Conservation (phyloP, 2,888 invertebrate genomes). For the Nysson spinosus region DNA sequence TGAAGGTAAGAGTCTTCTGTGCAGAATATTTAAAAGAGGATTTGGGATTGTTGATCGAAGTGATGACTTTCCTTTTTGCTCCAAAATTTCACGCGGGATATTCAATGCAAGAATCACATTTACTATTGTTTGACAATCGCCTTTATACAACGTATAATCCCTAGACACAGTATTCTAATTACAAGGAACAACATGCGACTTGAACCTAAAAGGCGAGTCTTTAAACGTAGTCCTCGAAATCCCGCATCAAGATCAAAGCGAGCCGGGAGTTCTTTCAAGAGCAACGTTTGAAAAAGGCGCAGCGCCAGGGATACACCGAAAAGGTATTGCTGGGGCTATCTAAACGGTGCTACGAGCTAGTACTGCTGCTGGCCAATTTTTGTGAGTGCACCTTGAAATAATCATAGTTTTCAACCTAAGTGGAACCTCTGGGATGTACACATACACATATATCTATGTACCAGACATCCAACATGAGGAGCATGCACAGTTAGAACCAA, state of each 20-base stretch:
- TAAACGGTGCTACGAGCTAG: conserved; percentile 17
- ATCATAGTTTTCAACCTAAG: conserved; percentile 65
- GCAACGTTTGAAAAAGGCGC: conserved; percentile 42
- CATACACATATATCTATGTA: background rate
- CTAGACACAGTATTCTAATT: conserved; percentile 4
- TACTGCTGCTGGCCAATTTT: conserved; percentile 67
- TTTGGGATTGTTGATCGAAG: background rate
- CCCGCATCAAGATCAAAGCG: conserved; percentile 33
- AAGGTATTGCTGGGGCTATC: conserved; percentile 9
- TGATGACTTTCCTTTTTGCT: background rate
- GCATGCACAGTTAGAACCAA: background rate
- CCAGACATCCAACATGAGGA: too few relatives aligned
- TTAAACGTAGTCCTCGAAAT: conserved; percentile 31
- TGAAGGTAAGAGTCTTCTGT: too few relatives aligned
- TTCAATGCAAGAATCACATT: background rate
- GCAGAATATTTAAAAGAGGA: too few relatives aligned
- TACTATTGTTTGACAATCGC: background rate
- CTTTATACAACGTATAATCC: background rate
- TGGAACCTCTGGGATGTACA: conserved; percentile 40
- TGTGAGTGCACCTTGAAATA: conserved; percentile 74
- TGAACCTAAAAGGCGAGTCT: conserved; percentile 18
- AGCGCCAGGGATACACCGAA: conserved; percentile 27
- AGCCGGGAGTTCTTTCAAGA: conserved; percentile 23
- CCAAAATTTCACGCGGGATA: background rate
- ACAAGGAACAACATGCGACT: conserved; percentile 5